Evolutionary conservation across 2,797 vertebrate genomes (phyloP), one percentile per base, ranked within the genome.

Genomic region (Sorex maritimensis): DNA sequence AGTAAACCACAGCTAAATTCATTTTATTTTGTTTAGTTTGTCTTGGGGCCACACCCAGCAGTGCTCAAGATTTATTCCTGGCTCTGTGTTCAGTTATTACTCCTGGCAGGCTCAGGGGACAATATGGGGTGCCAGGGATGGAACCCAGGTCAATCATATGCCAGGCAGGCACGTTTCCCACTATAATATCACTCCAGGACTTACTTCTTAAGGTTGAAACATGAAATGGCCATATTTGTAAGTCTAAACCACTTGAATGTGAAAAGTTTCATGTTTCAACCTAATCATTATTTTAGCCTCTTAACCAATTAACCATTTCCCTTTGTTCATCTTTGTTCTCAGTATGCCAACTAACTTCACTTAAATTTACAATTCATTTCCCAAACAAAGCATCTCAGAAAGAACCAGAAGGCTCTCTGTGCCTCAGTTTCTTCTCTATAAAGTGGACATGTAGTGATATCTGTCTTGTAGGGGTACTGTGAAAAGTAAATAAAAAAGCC

Each of bases 291-390:
- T 72, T 90, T 83, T 58, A 6, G 49, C 86, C 52, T 85, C 24
- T 89, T 92, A 81, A 81, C 14, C 23, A 61, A 15, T 80, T 81
- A 90, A 17, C 41, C 81, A 34, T 88, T 79, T 71, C 46, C 91
- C 34, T 90, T 88, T 38, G 0, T 58, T 79, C 67, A 83, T 44
- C 34, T 78, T 81, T 92, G 15, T 80, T 81, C n/a, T 17, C n/a
- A 71, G 44, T n/a, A 15, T 15, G n/a, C 72, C 91, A 87, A 74
- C 26, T 83, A 85, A 88, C 81, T 86, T 86, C 46, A 90, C 24
- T 30, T 71, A 78, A 84, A 58, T 68, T 72, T n/a, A 71, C 73
- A 88, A 82, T 52, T 15, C 55, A 46, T 21, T 91, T 72, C 34
- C 19, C 91, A 82, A 92, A 61, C 21, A 67, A 81, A 93, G 28